These are phyloP conservation scores for Tenebrio molitor DNA, from an alignment of 1,140 invertebrate species.

Conservation along the genomic window DNA sequence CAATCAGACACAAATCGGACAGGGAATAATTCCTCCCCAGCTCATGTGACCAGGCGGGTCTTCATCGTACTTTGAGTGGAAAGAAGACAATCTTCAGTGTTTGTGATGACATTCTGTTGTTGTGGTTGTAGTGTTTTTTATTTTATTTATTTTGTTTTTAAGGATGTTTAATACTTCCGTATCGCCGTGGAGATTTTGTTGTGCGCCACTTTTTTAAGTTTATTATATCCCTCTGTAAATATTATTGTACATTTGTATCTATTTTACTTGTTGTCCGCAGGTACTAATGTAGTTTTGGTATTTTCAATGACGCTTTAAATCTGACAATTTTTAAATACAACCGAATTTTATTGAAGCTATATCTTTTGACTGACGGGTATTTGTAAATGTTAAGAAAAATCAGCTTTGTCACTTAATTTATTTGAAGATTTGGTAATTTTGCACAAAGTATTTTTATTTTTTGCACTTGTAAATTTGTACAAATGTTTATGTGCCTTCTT, in stretches of 20 bases:
- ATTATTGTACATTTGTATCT: not conserved
- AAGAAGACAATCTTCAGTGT: constrained; percentile 38
- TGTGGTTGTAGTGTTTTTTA: constrained; percentile 22
- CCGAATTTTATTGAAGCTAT: too few species aligned
- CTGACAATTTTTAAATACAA: not conserved
- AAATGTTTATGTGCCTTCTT: constrained; percentile 37
- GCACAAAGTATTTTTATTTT: not conserved
- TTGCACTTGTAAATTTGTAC: constrained; percentile 31
- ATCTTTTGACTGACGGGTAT: too few species aligned
- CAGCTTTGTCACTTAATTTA: not conserved
- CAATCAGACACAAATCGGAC: constrained; percentile 1
- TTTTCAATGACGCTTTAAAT: not conserved
- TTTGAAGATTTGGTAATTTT: not conserved
- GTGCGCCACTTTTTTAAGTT: not conserved
- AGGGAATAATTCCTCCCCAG: not conserved
- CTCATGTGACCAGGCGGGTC: constrained; percentile 14
- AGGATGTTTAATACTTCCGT: not conserved
- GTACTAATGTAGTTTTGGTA: not conserved
- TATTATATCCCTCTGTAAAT: not conserved
- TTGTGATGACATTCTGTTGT: constrained; percentile 35
- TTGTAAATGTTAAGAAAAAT: not conserved
- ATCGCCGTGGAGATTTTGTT: constrained; percentile 15
- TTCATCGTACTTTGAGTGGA: constrained; percentile 19
- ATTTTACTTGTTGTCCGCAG: not conserved
- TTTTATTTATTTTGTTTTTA: constrained; percentile 11